Evolutionary conservation across 2,113 vertebrate species (phyloP).

Genomic region (Desmodus rotundus): DNA sequence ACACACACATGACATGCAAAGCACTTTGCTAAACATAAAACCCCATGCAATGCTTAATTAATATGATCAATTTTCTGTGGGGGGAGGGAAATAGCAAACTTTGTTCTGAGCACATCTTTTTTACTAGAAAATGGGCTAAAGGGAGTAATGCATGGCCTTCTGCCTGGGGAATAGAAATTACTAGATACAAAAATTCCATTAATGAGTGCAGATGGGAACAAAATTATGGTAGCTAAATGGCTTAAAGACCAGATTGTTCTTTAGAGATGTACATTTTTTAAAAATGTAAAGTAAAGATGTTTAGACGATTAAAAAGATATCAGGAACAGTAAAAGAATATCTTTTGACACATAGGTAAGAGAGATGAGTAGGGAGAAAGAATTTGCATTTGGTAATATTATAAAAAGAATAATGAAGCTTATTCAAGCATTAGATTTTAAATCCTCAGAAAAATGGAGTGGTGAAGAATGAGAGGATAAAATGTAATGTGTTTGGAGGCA

Average conservation of each 20-base stretch:
- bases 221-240: conserved; percentile 13
- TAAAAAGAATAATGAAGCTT: conserved; percentile 47
- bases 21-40: not conserved
- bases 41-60: not conserved
- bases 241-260: conserved; percentile 39
- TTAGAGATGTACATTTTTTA: conserved; percentile 13
- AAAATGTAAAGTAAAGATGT: not conserved
- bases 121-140: not conserved
- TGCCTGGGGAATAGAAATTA: not conserved
- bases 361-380: conserved; percentile 23
- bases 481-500: not conserved
- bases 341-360: not conserved
- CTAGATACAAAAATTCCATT: conserved; percentile 17
- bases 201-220: not conserved
- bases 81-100: not conserved
- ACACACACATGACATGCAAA: not conserved
- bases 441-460: not conserved
- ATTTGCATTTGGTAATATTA: conserved; percentile 40
- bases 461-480: conserved; percentile 23
- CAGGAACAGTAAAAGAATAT: not conserved
- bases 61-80: not conserved
- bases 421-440: conserved; percentile 23
- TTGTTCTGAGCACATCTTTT: not conserved
- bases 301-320: not conserved
- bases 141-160: not conserved